These are phyloP conservation scores for Amphibalanus amphitrite DNA, from an alignment of 1,140 invertebrate genomes.

Conservation along the genomic window DNA sequence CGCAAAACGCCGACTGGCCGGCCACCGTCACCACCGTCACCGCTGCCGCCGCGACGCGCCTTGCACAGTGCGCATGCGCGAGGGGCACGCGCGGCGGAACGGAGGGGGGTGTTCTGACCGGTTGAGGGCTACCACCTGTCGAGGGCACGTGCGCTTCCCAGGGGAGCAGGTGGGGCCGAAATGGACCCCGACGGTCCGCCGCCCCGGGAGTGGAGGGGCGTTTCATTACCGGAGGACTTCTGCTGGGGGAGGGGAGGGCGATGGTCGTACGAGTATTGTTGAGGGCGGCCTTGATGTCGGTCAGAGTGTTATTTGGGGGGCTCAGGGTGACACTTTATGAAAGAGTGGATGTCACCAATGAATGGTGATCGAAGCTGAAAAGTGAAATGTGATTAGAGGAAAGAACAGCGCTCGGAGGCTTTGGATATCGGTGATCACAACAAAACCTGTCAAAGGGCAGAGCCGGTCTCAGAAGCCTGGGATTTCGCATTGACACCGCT, in stretches of 20 bases:
- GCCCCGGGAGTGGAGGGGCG: no score
- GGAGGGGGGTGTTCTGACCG: background rate
- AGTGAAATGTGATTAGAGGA: no score
- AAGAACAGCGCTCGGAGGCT: no score
- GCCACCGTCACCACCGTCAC: background rate
- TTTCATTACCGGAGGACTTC: background rate
- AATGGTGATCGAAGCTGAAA: no score
- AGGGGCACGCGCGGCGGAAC: background rate
- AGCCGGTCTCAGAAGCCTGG: no score
- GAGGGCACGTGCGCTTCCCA: background rate
- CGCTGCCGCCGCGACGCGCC: no score
- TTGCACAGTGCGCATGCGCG: background rate
- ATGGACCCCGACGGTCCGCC: background rate
- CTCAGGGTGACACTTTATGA: no score
- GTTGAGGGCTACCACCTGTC: background rate
- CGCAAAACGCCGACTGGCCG: background rate
- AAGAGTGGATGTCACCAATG: no score
- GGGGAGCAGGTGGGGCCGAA: background rate
- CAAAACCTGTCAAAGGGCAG: no score
- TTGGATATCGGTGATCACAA: no score
- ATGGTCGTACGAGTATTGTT: background rate
- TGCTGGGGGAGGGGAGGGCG: background rate
- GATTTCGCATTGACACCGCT: no score
- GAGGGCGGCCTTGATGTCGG: background rate
- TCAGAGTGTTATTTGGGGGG: background rate